Base-by-base conservation (phyloP, 23 tunicate species). In the Styela clava region DNA sequence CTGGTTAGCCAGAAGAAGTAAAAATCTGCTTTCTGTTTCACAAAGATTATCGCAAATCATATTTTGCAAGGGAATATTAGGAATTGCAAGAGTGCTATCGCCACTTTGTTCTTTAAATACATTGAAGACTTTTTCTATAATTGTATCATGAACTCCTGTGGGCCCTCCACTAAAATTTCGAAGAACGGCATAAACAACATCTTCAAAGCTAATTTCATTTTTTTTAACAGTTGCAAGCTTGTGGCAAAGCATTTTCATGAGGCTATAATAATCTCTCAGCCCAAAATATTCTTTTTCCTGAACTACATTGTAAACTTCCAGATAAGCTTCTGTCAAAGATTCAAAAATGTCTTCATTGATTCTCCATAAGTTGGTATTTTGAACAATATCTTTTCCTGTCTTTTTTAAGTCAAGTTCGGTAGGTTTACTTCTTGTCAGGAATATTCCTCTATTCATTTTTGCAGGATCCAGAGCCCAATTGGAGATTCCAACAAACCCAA, bases 381-480 rank as follows among this genome's bases (percentile, higher is more conserved):
- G 62, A 74, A 85, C 28, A 74, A 91, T 85, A 28, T 74, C 97
- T 33, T 82, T 65, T 1, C 88, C 97, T 9, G 97, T 91, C 70
- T 81, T 77, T 26, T 85, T 44, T 64, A 91, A 62, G 31, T 91
- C 97, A 1, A 1, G 2, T 77, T 91, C 28, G 0, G 86, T 31
- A 0, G 97, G 97, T 78, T 91, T 63, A 26, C 82, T 88, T 34
- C 90, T 88, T n/a, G 86, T 85, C 31, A 91, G 85, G 63, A 91
- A 91, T 22, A 91, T 91, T 19, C 97, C 97, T 64, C 97, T 63
- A 62, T 91, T 91, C 97, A 91, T 91, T 69, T 91, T 91, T 5
- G 97, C 97, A 51, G 97, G 97, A 69, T 91, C 97, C 61, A 91
- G 69, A 5, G 97, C 90, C 97, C 97, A 91, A 84, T 91, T 91